Base-by-base conservation (phyloP, 2,888 invertebrate species). In the Heliconius ismenius region DNA sequence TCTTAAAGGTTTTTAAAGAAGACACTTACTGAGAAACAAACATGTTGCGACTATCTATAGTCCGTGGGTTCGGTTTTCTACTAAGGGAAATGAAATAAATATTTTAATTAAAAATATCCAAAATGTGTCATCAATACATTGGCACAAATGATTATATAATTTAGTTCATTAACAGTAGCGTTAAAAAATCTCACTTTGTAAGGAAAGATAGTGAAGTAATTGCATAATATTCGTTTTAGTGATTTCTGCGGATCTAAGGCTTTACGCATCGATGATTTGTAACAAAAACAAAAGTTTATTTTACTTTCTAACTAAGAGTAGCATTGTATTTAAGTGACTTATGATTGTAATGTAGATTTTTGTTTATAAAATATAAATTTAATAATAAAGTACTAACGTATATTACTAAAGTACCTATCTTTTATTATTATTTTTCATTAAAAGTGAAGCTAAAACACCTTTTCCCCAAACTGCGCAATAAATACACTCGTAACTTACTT, bases 201-300 rank as follows among this genome's bases (percentile, higher is more conserved):
- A 70, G 32, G 49, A 75, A 70, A 76, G 54, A 49, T 21, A n/a
- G 36, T 21, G 28, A 76, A 21, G 62, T 24, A 63, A 49, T 69
- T 49, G 49, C 63, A 54, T 63, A 76, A 76, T 39, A 64, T 24
- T 62, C 62, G 62, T 18, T 60, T 63, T 64, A 58, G 76, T 58
- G 64, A 64, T 76, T 72, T 76, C 64, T 76, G 54, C 28, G 54
- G n/a, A 32, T 26, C n/a, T 72, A 72, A 76, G 26, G 70, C 64
- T 54, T 75, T 36, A 70, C 70, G 63, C 69, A 63, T 36, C 63
- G 32, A 43, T 64, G 63, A 49, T 26, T 70, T 63, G 49, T 70
- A 70, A 49, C 7, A 54, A 75, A 74, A 67, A 63, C 36, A 75
- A 75, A 69, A 39, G 36, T 26, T 43, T 62, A 62, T 63, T 62